Evolutionary conservation across 53 echinoderm and acorn worm species (phyloP).

Genomic region (Holothuria leucospilota): DNA sequence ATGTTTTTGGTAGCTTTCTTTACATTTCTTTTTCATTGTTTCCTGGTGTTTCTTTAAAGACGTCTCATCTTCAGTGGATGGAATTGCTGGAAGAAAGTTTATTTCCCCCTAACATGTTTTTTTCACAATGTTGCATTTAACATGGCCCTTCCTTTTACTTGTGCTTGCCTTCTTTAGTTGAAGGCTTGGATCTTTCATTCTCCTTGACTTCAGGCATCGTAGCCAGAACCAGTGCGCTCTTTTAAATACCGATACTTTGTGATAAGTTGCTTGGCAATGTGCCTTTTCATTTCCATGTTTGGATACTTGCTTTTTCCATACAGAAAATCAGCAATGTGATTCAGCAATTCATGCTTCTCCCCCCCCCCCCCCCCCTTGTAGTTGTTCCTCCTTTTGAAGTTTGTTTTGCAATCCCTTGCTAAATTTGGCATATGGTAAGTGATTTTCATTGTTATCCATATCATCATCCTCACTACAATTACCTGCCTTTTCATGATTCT

Average conservation of each 20-base stretch:
- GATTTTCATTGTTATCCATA: no score
- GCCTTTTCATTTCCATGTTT: slow-evolving; percentile 11
- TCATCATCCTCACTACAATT: neutral
- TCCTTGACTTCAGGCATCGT: neutral
- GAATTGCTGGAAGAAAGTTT: slow-evolving; percentile 6
- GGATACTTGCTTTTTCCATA: slow-evolving; percentile 17
- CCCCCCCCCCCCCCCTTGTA: neutral
- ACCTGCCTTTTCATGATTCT: neutral
- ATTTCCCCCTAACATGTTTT: neutral
- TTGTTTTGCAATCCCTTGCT: neutral
- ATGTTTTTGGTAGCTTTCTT: slow-evolving; percentile 19
- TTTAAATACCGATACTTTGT: no score
- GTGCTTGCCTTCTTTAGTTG: neutral
- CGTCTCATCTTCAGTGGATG: slow-evolving; percentile 25
- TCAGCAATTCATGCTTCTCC: slow-evolving; percentile 18
- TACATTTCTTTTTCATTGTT: slow-evolving; percentile 34
- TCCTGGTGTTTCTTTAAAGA: slow-evolving; percentile 13
- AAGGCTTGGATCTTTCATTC: neutral
- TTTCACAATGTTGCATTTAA: neutral
- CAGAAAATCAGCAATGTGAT: slow-evolving; percentile 21
- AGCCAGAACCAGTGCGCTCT: no score
- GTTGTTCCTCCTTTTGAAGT: slow-evolving; percentile 24
- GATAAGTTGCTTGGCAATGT: no score
- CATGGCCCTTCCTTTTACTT: no score
- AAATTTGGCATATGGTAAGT: neutral